Evolutionary conservation across 2,888 invertebrate species (phyloP).

Genomic region (Rotaria macrura): DNA sequence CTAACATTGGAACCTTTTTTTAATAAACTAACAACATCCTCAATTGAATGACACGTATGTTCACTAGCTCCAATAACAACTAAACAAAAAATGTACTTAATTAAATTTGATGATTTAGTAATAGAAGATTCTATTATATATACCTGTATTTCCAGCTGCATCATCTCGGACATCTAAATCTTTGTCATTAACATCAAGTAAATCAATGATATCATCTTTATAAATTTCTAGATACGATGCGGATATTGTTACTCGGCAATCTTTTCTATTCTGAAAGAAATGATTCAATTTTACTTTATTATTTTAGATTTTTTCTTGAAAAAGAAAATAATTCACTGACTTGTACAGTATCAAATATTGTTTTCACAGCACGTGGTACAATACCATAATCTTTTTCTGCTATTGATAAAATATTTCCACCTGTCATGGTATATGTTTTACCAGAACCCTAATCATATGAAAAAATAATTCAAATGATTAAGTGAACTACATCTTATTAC

Average conservation of each 20-base stretch:
- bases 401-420: conserved; percentile 42
- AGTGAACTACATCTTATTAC: conserved; percentile 38
- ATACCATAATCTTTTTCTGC: conserved; percentile 59
- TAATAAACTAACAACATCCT: conserved; percentile 47
- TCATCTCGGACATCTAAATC: conserved; percentile 49
- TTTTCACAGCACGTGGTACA: conserved; percentile 72
- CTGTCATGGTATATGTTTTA: conserved; percentile 83
- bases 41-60: conserved; percentile 42
- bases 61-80: conserved; percentile 47
- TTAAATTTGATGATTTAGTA: background rate
- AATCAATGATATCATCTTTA: conserved; percentile 48
- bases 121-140: background rate
- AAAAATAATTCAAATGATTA: background rate
- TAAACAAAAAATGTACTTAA: too few species aligned
- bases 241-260: conserved; percentile 37
- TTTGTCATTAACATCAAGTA: conserved; percentile 45
- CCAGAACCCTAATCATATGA: conserved; percentile 62
- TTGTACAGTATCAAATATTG: conserved; percentile 58
- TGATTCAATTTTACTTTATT: background rate
- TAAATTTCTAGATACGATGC: conserved; percentile 50
- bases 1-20: conserved; percentile 45
- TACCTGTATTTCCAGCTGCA: conserved; percentile 48
- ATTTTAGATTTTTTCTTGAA: background rate
- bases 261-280: conserved; percentile 10
- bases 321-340: background rate